Evolutionary conservation across 2,113 vertebrate species (phyloP), one percentile per base, ranked within the genome.

Genomic region (Willisornis vidua): DNA sequence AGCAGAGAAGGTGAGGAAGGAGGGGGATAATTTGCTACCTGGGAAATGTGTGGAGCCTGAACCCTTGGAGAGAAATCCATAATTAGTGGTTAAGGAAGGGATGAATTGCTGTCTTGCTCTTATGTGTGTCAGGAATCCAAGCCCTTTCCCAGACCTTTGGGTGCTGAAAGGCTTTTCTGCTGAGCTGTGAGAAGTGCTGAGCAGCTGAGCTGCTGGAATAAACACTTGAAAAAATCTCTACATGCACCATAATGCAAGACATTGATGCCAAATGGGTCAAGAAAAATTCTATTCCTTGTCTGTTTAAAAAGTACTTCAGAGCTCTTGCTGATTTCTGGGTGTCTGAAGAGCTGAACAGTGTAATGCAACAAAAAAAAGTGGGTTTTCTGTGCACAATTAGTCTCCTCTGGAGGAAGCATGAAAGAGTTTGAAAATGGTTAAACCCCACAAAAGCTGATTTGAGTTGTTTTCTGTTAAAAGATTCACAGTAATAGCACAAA

Each of bases 161-260:
- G 29, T 82, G 45, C 16, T 58, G 81, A 29, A 78, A 87, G 19
- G 28, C 12, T 89, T 77, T 85, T 51, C 43, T 92, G 2, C 72
- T 84, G 52, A 37, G 52, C 84, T 65, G 24, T 14, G 43, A 52
- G 63, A 33, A 20, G 48, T 31, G 14, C 61, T 59, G n/a, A 52
- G 35, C 77, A 15, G 55, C 17, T 70, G 7, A 68, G 52, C 48
- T 75, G 29, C 61, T 76, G 51, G 29, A 63, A 68, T 12, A 45
- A 84, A 80, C 24, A 61, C 37, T 14, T 63, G 23, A 54, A 68
- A 68, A 79, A 63, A 31, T 8, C 18, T 1, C 7, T 54, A 0
- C 0, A 0, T 68, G 58, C 37, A 26, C 37, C n/a, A 6, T 14
- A 19, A 54, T 41, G 57, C 24, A 49, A 12, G 35, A 19, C 22